Evolutionary conservation across 2,113 vertebrate genomes (phyloP), one percentile per base, ranked within the genome.

Genomic region (Oryzias javanicus): DNA sequence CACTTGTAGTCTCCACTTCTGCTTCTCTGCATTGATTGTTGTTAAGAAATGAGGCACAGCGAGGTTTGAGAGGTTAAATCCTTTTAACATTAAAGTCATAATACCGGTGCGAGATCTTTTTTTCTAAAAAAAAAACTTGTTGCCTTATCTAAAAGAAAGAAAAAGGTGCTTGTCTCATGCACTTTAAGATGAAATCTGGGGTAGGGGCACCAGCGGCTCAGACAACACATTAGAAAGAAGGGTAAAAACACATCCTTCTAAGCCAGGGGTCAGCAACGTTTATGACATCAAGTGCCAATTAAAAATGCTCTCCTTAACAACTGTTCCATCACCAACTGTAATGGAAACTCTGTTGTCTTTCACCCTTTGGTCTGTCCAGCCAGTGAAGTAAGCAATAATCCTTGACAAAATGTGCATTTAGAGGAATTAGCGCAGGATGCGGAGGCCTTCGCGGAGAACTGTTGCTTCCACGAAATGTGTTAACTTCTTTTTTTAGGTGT

Each of bases 71-170:
- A 6, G 46, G 45, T 49, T 27, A 49, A 22, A 35, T 41, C 59
- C 14, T 54, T 60, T 64, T 65, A 3, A 53, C 46, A 67, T 72
- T 64, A 76, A 76, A 67, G 78, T 68, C 66, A 57, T 5, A 27
- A 14, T n/a, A n/a, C n/a, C n/a, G 0, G 4, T 18, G 51, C n/a
- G 35, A 46, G 15, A 13, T 25, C 17, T 49, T 63, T 49, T 14
- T 12, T 17, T 10, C 56, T 18, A 6, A 16, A 16, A 15, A 52
- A 49, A 64, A 46, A 53, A 67, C 16, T 14, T 1, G 56, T 86
- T 78, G 69, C 76, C 81, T 63, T 79, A n/a, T 17, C 14, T 17
- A 65, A 41, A 22, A 46, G 24, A 54, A 65, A 22, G 53, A 60
- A 55, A 76, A 59, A 65, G 72, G 74, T 67, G 59, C 55, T 8